A percentile compares a stretch with the other conserved stretches of the same genome.
Conservation (phyloP, 2,797 vertebrate species). For the Lates japonicus region DNA sequence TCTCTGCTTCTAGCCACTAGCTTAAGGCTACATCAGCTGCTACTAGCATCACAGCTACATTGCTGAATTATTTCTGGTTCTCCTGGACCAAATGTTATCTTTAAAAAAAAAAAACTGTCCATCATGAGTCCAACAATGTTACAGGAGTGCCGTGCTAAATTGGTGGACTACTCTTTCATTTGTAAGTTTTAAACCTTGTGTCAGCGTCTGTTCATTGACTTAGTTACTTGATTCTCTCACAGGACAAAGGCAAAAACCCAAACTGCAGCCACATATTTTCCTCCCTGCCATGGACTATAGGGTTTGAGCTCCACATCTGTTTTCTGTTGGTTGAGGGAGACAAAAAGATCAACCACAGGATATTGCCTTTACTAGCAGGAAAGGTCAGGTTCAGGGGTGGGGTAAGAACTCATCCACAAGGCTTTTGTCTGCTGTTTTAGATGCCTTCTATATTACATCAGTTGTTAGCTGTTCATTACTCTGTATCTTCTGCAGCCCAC, state of each 20-base stretch:
- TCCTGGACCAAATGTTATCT: too few species aligned
- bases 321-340: conserved; percentile 82
- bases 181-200: background rate
- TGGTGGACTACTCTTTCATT: background rate
- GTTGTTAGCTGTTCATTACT: conserved; percentile 65
- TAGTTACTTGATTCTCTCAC: background rate
- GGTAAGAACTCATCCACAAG: conserved; percentile 73
- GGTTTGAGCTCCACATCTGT: conserved; percentile 85
- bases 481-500: conserved; percentile 36
- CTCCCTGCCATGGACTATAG: conserved; percentile 51
- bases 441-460: conserved; percentile 71
- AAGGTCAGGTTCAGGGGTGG: conserved; percentile 76
- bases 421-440: conserved; percentile 68
- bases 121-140: background rate
- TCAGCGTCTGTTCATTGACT: conserved; percentile 8
- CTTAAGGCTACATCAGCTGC: background rate
- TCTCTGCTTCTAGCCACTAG: background rate
- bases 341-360: conserved; percentile 87
- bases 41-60: too few species aligned
- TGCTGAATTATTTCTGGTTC: background rate
- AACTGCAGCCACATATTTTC: conserved; percentile 31
- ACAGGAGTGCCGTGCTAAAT: background rate
- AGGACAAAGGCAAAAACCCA: conserved; percentile 5
- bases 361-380: conserved; percentile 85
- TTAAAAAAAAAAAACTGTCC: too few species aligned